Percentiles rank a stretch among this genome's conserved stretches.
phyloP scores from a whole-genome alignment of 2,888 invertebrate genomes.

The Podotricha telesiphe region DNA sequence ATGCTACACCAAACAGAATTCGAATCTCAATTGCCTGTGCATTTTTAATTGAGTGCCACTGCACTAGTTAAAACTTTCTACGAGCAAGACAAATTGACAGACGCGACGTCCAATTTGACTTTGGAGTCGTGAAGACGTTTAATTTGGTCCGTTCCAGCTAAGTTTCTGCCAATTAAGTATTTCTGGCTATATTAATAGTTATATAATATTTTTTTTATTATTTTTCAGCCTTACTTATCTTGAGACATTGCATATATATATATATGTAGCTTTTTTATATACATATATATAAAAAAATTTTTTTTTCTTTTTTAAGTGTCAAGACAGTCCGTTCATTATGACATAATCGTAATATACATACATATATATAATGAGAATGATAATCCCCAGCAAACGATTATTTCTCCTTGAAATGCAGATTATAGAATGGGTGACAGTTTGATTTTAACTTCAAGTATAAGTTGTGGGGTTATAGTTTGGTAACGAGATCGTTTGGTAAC shows the following conservation, averaged over 20 bases:
- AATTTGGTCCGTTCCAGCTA: not conserved
- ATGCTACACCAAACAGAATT: not conserved
- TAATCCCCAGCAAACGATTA: not conserved
- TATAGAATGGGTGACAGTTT: constrained; percentile 4
- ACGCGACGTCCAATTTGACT: constrained; percentile 12
- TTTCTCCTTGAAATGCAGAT: constrained; percentile 4
- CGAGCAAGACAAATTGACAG: not conserved
- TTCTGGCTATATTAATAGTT: too few species aligned
- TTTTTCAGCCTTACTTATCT: too few species aligned
- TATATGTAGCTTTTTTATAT: too few species aligned
- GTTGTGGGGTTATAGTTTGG: too few species aligned
- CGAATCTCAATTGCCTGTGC: not conserved
- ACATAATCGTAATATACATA: too few species aligned
- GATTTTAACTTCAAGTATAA: not conserved
- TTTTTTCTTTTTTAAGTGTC: too few species aligned
- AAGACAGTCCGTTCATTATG: too few species aligned
- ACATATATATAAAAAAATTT: too few species aligned
- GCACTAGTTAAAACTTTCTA: constrained; percentile 12
- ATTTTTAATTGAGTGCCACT: not conserved
- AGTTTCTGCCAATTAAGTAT: not conserved
- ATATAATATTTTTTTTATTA: too few species aligned
- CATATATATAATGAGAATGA: too few species aligned
- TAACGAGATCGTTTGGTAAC: too few species aligned
- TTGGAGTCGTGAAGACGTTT: not conserved
- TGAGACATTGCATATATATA: not conserved